These are phyloP conservation scores for Gerris buenoi DNA, from an alignment of 1,140 invertebrate genomes.

Conservation along the genomic window DNA sequence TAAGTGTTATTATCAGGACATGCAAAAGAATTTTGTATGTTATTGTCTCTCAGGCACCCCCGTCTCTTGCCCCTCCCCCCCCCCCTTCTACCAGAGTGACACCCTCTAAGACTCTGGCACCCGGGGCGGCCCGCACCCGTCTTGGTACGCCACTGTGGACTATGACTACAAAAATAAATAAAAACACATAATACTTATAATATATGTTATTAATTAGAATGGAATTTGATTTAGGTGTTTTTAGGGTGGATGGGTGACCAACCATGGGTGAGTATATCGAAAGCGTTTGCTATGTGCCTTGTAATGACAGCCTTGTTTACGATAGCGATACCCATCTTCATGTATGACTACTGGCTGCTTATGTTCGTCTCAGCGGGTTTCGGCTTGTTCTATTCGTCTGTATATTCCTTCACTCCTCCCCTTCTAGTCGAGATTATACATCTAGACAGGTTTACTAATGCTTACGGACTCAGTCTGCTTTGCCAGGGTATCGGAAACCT, in stretches of 20 bases:
- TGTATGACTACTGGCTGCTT: slow-evolving; percentile 41
- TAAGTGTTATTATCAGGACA: too few species aligned
- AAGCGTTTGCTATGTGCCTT: slow-evolving; percentile 63
- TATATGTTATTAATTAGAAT: too few species aligned
- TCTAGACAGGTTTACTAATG: slow-evolving; percentile 65
- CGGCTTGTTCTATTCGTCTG: slow-evolving; percentile 71
- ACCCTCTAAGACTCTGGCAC: too few species aligned
- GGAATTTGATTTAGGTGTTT: slow-evolving; percentile 48
- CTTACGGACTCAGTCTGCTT: slow-evolving; percentile 71
- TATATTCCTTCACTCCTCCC: slow-evolving; percentile 72
- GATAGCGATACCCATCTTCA: slow-evolving; percentile 50
- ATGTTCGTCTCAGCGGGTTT: slow-evolving; percentile 40
- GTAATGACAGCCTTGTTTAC: slow-evolving; percentile 55
- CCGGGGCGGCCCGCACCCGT: too few species aligned
- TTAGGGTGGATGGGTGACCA: slow-evolving; percentile 81
- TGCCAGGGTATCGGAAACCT: slow-evolving; percentile 65
- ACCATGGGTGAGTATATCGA: slow-evolving; percentile 65
- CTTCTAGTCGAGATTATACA: slow-evolving; percentile 68
- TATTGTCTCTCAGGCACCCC: too few species aligned
- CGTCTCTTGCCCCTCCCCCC: too few species aligned
- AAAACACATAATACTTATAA: too few species aligned
- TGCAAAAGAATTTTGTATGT: too few species aligned
- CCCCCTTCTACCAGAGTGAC: too few species aligned
- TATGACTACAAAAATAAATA: too few species aligned
- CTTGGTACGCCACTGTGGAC: too few species aligned